A percentile compares a stretch with the other conserved stretches of the same genome.
Evolutionary conservation across 2,888 invertebrate species (phyloP).

Genomic region (Cantharis flavilabris): DNA sequence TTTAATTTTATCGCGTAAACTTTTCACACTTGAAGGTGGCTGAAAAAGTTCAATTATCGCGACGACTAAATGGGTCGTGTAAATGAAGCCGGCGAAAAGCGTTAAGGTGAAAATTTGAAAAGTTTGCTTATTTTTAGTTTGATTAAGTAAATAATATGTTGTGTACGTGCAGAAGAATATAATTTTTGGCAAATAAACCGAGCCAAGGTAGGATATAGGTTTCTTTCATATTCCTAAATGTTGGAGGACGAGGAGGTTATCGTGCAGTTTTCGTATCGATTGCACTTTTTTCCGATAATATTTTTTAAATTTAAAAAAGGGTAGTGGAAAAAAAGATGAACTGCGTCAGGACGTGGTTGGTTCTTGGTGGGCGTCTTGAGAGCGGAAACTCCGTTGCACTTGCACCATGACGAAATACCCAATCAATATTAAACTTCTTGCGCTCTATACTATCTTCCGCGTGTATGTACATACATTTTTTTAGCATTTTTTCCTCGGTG

Average conservation of each 20-base stretch:
- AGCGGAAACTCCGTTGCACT: constrained; percentile 29
- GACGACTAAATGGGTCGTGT: background rate
- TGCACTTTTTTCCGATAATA: background rate
- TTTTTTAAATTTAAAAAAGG: background rate
- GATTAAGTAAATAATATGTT: background rate
- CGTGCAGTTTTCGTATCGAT: background rate
- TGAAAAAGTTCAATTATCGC: background rate
- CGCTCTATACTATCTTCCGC: constrained; percentile 57
- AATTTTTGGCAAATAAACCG: background rate
- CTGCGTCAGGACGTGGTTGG: background rate
- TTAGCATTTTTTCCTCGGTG: constrained; percentile 49
- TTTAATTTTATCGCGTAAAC: background rate
- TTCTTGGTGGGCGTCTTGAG: constrained; percentile 26
- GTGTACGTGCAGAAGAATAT: background rate
- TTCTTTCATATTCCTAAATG: background rate
- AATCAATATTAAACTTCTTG: constrained; percentile 55
- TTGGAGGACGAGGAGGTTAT: background rate
- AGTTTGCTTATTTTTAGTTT: background rate
- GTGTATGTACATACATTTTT: constrained; percentile 58
- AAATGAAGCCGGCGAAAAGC: background rate
- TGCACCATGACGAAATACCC: constrained; percentile 53
- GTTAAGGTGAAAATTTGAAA: background rate
- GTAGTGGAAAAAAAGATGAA: background rate
- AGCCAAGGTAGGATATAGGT: background rate
- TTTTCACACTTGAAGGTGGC: background rate